Percentiles rank a stretch among this genome's conserved stretches.
These are phyloP conservation scores for Clinocottus analis DNA, from an alignment of 2,113 vertebrate species.

Conservation along the genomic window DNA sequence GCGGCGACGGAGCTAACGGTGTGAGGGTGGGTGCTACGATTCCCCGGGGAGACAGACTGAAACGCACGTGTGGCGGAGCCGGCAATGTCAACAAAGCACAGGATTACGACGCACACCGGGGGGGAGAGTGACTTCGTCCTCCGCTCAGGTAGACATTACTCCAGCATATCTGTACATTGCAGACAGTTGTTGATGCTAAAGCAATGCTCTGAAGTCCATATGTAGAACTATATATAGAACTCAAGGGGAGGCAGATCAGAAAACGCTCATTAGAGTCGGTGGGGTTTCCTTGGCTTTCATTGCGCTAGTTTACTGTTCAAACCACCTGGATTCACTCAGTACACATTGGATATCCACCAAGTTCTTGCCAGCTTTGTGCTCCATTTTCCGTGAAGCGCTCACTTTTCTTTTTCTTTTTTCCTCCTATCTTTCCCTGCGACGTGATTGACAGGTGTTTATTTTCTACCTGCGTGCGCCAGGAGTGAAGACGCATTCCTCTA, in stretches of 20 bases:
- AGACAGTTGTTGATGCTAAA: neutral
- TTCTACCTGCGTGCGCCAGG: conserved; percentile 8
- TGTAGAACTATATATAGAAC: neutral
- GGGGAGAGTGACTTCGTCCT: neutral
- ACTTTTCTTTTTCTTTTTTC: no score
- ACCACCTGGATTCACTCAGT: conserved; percentile 32
- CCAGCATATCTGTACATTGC: neutral
- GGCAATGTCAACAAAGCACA: neutral
- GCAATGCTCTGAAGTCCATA: neutral
- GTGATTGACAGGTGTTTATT: conserved; percentile 56
- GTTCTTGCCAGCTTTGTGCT: conserved; percentile 5
- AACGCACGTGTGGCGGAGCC: neutral
- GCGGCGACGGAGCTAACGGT: no score
- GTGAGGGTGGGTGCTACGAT: neutral
- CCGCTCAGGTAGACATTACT: neutral
- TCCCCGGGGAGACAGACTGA: no score
- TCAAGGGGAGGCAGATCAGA: neutral
- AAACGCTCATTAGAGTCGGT: neutral
- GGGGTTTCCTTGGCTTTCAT: conserved; percentile 8
- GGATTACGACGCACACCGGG: neutral
- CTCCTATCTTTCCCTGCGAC: neutral
- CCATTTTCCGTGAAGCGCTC: conserved; percentile 11
- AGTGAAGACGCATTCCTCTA: conserved; percentile 22
- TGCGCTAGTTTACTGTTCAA: conserved; percentile 41
- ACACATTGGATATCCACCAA: conserved; percentile 32